Conservation (phyloP, 2,888 invertebrate genomes). For the Caenorhabditis sp. region DNA sequence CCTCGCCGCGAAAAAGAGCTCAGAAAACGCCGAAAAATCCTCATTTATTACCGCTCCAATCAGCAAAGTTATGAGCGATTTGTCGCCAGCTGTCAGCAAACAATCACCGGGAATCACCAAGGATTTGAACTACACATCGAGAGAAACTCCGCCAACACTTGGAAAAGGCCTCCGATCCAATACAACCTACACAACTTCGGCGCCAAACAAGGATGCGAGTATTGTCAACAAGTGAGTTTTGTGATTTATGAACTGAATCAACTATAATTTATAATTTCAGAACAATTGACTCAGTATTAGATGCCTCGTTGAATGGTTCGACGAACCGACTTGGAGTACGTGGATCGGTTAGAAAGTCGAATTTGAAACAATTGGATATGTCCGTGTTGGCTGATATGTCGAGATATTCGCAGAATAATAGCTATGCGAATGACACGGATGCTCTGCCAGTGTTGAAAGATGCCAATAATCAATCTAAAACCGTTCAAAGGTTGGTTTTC, state of each 20-base stretch:
- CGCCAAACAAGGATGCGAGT: slow-evolving; percentile 21
- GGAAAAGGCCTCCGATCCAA: slow-evolving; percentile 46
- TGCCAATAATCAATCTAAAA: background rate
- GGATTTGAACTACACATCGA: slow-evolving; percentile 52
- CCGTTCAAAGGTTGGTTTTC: background rate
- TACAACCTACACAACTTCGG: slow-evolving; percentile 3
- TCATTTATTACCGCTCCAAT: slow-evolving; percentile 32
- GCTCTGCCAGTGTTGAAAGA: slow-evolving; percentile 36
- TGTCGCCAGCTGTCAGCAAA: slow-evolving; percentile 25
- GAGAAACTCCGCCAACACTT: slow-evolving; percentile 49
- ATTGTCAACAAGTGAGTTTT: slow-evolving; percentile 22
- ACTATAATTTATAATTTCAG: slow-evolving; percentile 13
- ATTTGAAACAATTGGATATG: slow-evolving; percentile 50
- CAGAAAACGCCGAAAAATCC: slow-evolving; percentile 14
- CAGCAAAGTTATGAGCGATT: slow-evolving; percentile 39
- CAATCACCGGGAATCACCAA: slow-evolving; percentile 17
- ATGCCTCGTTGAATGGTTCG: slow-evolving; percentile 37
- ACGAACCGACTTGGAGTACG: slow-evolving; percentile 33
- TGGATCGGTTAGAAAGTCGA: slow-evolving; percentile 28
- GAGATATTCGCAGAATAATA: slow-evolving; percentile 18
- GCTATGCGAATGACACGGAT: slow-evolving; percentile 45
- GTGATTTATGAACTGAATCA: background rate
- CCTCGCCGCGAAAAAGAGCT: slow-evolving; percentile 39
- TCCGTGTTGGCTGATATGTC: slow-evolving; percentile 28
- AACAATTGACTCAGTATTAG: slow-evolving; percentile 44